Evolutionary conservation across 2,888 invertebrate genomes (phyloP).

Genomic region (Meandrusa payeni): DNA sequence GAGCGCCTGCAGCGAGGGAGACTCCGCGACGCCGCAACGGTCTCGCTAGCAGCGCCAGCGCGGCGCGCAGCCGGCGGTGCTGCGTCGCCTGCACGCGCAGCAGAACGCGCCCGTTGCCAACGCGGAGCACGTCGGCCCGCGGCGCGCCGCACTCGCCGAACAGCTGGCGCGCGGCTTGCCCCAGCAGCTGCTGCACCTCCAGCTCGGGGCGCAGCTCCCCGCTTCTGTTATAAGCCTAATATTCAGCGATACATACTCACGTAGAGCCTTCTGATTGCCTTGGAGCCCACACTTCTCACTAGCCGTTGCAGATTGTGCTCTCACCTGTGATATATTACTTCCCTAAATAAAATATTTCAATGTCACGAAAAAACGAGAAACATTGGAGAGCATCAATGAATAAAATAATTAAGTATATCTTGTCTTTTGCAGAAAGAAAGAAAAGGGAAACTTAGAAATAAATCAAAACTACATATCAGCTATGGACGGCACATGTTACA

Average conservation of each 20-base stretch:
- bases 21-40: too few relatives aligned
- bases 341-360: not conserved
- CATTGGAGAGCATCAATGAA: too few relatives aligned
- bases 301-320: not conserved
- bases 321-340: constrained; percentile 16
- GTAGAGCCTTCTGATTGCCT: not conserved
- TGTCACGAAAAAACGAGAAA: too few relatives aligned
- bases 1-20: constrained; percentile 40
- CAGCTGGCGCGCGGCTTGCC: constrained; percentile 33
- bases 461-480: too few relatives aligned
- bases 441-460: too few relatives aligned
- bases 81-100: constrained; percentile 74
- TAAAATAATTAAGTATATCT: too few relatives aligned
- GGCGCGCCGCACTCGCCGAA: constrained; percentile 44
- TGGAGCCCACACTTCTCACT: not conserved
- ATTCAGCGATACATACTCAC: constrained; percentile 15
- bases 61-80: constrained; percentile 37
- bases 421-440: too few relatives aligned
- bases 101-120: constrained; percentile 29
- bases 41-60: constrained; percentile 39
- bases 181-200: constrained; percentile 35
- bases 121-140: constrained; percentile 43
- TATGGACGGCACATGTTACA: too few relatives aligned
- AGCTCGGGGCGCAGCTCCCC: constrained; percentile 30
- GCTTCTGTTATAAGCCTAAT: constrained; percentile 22